Conservation (phyloP, 2,888 invertebrate genomes). For the Tanypteryx hageni region DNA sequence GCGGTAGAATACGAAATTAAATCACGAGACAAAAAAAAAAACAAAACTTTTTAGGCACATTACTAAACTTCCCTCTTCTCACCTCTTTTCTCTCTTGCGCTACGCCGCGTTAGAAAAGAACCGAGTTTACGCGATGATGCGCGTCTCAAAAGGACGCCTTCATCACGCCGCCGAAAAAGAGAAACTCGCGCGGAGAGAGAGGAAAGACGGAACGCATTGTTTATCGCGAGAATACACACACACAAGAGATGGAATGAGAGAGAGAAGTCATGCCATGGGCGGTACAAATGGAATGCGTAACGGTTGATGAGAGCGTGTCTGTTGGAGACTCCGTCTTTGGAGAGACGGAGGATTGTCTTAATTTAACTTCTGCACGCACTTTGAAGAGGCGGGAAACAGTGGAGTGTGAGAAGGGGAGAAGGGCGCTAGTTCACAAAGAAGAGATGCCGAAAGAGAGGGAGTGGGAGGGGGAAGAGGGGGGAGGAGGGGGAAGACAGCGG, state of each 20-base stretch:
- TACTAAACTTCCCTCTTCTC: slow-evolving; percentile 47
- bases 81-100: slow-evolving; percentile 51
- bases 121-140: neutral
- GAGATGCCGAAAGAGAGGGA: no score
- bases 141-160: neutral
- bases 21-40: slow-evolving; percentile 23
- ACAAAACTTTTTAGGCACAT: slow-evolving; percentile 47
- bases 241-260: neutral
- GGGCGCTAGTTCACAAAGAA: no score
- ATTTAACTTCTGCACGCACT: slow-evolving; percentile 5
- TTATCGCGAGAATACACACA: neutral
- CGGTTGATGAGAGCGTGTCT: slow-evolving; percentile 17
- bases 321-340: neutral
- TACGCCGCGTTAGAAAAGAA: neutral
- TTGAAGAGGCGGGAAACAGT: neutral
- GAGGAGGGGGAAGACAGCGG: neutral
- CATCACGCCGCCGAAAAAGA: no score
- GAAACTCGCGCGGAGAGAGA: neutral
- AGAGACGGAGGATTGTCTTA: neutral
- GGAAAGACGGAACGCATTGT: neutral
- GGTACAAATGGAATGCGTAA: slow-evolving; percentile 21
- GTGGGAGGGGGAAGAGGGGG: neutral
- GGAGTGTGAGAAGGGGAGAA: no score
- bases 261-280: neutral
- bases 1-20: neutral